These are phyloP conservation scores for Myotis planiceps DNA, from an alignment of 2,797 vertebrate genomes.

Conservation along the genomic window DNA sequence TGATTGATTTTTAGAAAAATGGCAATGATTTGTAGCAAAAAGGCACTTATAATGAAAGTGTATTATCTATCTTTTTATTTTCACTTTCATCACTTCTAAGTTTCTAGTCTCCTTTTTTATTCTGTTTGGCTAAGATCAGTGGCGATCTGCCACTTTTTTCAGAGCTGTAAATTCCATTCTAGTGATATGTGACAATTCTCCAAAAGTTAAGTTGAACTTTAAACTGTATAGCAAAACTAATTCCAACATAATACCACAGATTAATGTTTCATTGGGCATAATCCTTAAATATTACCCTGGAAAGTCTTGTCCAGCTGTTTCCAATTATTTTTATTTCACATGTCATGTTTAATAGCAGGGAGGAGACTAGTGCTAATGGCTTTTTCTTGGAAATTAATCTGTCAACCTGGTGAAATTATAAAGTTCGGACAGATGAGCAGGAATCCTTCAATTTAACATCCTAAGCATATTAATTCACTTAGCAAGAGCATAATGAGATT, in stretches of 20 bases:
- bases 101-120: neutral
- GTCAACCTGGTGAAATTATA: slow-evolving; percentile 57
- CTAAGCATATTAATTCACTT: slow-evolving; percentile 58
- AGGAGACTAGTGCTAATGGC: slow-evolving; percentile 76
- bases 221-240: neutral
- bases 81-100: neutral
- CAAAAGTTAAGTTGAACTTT: neutral
- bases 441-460: slow-evolving; percentile 58
- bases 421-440: slow-evolving; percentile 38
- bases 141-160: neutral
- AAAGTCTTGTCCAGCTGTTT: slow-evolving; percentile 75
- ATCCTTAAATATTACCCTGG: neutral
- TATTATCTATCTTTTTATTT: neutral
- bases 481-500: slow-evolving; percentile 47
- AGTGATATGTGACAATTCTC: slow-evolving; percentile 10
- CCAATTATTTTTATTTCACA: slow-evolving; percentile 81
- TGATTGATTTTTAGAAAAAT: slow-evolving; percentile 2
- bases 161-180: neutral
- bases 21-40: neutral
- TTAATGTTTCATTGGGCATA: slow-evolving; percentile 37
- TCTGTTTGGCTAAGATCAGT: neutral
- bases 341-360: slow-evolving; percentile 80
- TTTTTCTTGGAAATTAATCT: slow-evolving; percentile 80
- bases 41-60: neutral
- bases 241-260: neutral